Base-by-base conservation (phyloP, 2,113 vertebrate genomes). In the Zootoca vivipara region DNA sequence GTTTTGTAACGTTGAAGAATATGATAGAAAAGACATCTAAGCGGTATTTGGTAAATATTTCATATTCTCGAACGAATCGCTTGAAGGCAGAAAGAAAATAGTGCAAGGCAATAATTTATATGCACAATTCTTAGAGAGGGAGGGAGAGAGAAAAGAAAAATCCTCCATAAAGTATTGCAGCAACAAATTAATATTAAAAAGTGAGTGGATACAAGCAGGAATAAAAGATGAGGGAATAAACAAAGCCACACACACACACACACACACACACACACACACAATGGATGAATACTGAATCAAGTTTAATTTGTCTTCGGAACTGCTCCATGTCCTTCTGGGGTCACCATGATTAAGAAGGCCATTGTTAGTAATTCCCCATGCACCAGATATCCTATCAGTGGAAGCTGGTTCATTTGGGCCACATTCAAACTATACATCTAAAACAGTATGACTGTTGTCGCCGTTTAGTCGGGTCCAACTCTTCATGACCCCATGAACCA, bases 1-100 rank as follows among this genome's bases (percentile, higher is more conserved):
- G 90, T 94, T 96, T 95, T 94, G 80, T 94, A 92, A 96, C 96
- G 91, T 89, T 88, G 94, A 94, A 89, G 65, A 91, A 93, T 95
- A 90, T 92, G 78, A 92, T 94, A 95, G 77, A 87, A 92, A 94
- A 92, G 56, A 83, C 65, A 95, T 93, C 78, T 81, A 83, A 87
- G 93, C 85, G 82, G 62, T 89, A 85, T 91, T 92, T 94, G 83
- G 72, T 95, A 95, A 96, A 95, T 95, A 95, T 96, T 95, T 96
- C 78, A 91, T 95, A 78, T 83, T 88, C 87, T 93, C 35, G 78
- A 92, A 83, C 78, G 78, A 42, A 80, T 64, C 90, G 56, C 89
- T 95, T 92, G 46, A 20, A 91, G 85, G 92, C 28, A 90, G 22
- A 73, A 16, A 95, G 46, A 33, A 82, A 92, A 93, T 91, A 90